These are phyloP conservation scores for Rutpela maculata DNA, from an alignment of 2,888 invertebrate genomes.

Conservation along the genomic window DNA sequence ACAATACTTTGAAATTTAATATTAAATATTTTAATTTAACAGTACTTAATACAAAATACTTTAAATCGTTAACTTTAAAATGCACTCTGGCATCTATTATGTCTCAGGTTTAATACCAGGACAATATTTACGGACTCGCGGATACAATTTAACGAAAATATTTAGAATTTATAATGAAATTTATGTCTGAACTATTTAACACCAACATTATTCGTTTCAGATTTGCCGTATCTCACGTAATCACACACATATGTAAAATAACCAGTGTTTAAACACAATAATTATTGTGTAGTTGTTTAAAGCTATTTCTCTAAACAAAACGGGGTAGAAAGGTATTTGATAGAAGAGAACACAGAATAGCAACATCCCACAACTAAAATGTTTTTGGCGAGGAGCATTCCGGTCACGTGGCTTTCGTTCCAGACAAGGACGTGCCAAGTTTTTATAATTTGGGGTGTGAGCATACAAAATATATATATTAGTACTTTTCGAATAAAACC, in stretches of 20 bases:
- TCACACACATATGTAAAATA: constrained; percentile 14
- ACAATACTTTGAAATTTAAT: neutral
- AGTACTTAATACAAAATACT: neutral
- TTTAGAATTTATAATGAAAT: neutral
- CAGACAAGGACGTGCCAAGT: constrained; percentile 51
- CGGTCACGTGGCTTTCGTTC: constrained; percentile 70
- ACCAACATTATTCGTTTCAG: neutral
- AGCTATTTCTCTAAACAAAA: constrained; percentile 55
- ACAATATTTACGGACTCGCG: neutral
- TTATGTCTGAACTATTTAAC: neutral
- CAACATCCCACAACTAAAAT: constrained; percentile 55
- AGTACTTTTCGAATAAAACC: too few species aligned
- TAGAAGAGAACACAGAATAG: constrained; percentile 53
- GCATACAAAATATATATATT: neutral
- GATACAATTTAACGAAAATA: neutral
- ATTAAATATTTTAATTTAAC: constrained; percentile 7
- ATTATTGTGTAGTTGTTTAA: constrained; percentile 50
- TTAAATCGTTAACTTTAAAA: neutral
- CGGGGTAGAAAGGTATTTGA: constrained; percentile 54
- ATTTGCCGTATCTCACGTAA: neutral
- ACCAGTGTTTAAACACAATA: constrained; percentile 44
- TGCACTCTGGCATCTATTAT: neutral
- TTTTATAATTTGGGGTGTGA: neutral
- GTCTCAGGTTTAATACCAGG: neutral
- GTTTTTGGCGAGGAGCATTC: constrained; percentile 63